These are phyloP conservation scores for Acanthornis magna DNA, from an alignment of 2,797 vertebrate species.

Conservation along the genomic window DNA sequence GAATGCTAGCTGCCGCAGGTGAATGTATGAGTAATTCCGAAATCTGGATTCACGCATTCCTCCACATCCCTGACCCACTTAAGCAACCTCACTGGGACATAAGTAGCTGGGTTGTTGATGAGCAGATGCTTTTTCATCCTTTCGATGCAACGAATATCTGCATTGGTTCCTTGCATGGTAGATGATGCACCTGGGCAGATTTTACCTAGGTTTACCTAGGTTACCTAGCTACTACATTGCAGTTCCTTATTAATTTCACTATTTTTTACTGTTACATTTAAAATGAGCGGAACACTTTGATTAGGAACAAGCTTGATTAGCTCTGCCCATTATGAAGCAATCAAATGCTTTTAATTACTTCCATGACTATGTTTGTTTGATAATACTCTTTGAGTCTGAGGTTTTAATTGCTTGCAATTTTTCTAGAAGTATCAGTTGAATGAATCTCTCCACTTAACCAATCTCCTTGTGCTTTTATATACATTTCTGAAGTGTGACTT, in stretches of 20 bases:
- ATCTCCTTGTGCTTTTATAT: neutral
- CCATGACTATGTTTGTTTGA: constrained; percentile 42
- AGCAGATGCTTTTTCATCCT: neutral
- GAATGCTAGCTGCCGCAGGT: neutral
- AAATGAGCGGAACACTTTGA: constrained; percentile 49
- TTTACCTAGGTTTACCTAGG: neutral
- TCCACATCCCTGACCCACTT: neutral
- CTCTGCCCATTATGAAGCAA: constrained; percentile 44
- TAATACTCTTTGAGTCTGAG: constrained; percentile 42
- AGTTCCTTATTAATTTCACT: neutral
- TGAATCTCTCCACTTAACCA: neutral
- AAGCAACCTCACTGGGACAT: neutral
- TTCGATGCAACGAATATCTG: neutral
- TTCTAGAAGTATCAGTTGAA: neutral
- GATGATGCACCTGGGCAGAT: neutral
- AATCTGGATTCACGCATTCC: neutral
- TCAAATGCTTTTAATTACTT: constrained; percentile 58
- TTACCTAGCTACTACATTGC: neutral
- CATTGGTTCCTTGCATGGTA: neutral
- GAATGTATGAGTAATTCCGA: neutral
- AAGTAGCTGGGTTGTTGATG: neutral
- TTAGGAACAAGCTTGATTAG: constrained; percentile 56
- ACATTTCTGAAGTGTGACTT: constrained; percentile 19
- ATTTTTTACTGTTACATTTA: constrained; percentile 45
- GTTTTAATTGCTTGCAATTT: constrained; percentile 53